Conservation (phyloP, 2,113 vertebrate species). For the Phasianus colchicus region DNA sequence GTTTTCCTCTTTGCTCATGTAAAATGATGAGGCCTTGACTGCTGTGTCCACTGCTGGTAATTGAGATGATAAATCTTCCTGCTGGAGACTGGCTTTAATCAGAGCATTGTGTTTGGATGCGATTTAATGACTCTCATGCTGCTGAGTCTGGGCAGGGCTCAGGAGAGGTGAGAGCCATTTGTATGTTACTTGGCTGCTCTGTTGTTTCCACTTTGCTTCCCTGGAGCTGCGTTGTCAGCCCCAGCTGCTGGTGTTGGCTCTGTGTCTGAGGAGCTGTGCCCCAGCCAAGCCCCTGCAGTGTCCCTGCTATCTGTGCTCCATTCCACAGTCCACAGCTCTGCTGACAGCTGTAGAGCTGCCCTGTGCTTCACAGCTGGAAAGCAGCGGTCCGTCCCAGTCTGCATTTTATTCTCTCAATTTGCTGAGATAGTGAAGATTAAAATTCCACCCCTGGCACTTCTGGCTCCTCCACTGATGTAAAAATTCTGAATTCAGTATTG, state of each 20-base stretch:
- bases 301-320: not conserved
- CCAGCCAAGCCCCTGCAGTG: not conserved
- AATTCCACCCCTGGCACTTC: not conserved
- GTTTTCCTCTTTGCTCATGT: constrained; percentile 70
- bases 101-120: constrained; percentile 73
- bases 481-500: not conserved
- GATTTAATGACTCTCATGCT: constrained; percentile 73
- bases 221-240: not conserved
- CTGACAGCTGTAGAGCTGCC: not conserved
- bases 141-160: constrained; percentile 31
- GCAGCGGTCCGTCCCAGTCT: not conserved
- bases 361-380: not conserved
- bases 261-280: not conserved
- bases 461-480: not conserved
- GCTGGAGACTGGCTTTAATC: constrained; percentile 77
- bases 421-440: not conserved
- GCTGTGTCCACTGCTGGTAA: constrained; percentile 76
- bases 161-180: constrained; percentile 51
- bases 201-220: constrained; percentile 20
- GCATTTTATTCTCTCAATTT: not conserved
- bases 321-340: not conserved
- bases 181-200: constrained; percentile 39
- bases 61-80: constrained; percentile 84
- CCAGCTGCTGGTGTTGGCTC: not conserved
- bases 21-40: constrained; percentile 71